phyloP scores from a whole-genome alignment of 2,113 vertebrate genomes.

The Aspidoscelis tigris region DNA sequence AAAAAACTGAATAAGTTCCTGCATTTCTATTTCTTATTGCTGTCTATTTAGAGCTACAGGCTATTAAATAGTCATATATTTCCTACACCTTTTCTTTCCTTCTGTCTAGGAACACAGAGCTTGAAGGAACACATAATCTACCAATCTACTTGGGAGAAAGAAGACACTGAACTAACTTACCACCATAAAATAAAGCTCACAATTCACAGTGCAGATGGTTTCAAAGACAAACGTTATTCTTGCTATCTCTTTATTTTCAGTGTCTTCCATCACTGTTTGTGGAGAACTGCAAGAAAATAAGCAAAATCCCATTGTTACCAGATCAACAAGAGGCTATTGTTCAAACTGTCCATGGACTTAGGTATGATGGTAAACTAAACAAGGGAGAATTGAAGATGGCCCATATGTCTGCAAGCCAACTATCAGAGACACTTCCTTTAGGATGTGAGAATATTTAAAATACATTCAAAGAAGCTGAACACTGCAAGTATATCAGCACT shows the following conservation, averaged over 20 bases:
- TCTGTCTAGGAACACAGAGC: not conserved
- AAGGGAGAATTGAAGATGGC: not conserved
- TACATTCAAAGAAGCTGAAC: not conserved
- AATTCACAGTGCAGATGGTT: slow-evolving; percentile 85
- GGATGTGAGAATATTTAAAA: not conserved
- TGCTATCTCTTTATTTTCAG: slow-evolving; percentile 82
- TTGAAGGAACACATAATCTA: not conserved
- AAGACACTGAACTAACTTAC: slow-evolving; percentile 71
- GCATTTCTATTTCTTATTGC: not conserved
- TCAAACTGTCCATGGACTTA: not conserved
- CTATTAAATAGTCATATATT: not conserved
- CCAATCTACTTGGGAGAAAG: not conserved
- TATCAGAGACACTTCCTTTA: too few relatives aligned
- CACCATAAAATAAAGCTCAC: slow-evolving; percentile 88
- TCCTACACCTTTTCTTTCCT: not conserved
- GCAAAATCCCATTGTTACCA: not conserved
- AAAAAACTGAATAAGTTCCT: not conserved
- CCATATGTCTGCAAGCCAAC: not conserved
- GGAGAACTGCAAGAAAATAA: slow-evolving; percentile 75
- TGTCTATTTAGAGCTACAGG: too few relatives aligned
- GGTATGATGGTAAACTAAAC: not conserved
- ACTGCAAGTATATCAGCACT: not conserved
- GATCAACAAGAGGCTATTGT: not conserved
- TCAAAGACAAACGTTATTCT: slow-evolving; percentile 94
- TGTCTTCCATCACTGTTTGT: slow-evolving; percentile 72